Evolutionary conservation across 2,797 vertebrate genomes (phyloP), one percentile per base, ranked within the genome.

Genomic region (Hoplostethus mediterraneus): DNA sequence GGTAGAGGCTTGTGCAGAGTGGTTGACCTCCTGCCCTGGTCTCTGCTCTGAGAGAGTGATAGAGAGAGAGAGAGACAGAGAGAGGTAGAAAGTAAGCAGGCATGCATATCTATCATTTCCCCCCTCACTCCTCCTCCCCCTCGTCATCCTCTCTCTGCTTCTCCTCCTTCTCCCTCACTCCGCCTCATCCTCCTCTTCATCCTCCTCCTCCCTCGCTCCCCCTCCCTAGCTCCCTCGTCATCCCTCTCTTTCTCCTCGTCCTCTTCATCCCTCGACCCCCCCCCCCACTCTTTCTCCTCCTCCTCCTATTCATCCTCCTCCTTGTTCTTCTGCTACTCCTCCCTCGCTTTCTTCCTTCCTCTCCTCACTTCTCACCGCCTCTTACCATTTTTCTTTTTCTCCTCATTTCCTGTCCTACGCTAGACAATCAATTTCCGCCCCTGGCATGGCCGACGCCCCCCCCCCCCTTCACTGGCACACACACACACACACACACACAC

Each of bases 341-440:
- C 61, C 63, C 60, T 33, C 71, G 68, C 63, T 42, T 72, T 61
- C 81, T 71, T 45, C 75, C 66, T 63, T 72, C 33, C 70, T 75
- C 66, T 36, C 58, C 74, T 87, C 65, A 54, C 66, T 77, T 75
- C 73, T 80, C 16, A 40, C 42, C 73, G 88, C 83, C 89, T 89
- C 82, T 85, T 89, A 66, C 77, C 88, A 93, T 93, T 91, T 92
- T 89, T 92, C 87, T 92, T 92, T 90, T 81, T 83, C 89, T 91
- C 82, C 88, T 94, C 90, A 92, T 95, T 94, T 94, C 91, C 92
- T 93, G 83, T 87, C 67, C 79, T 87, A 85, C 52, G 69, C 80
- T 77, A 84, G 82, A 85, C 88, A 93, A 92, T 93, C 92, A 93
- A 92, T 94, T 93, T 92, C 87, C 89, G 91, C 92, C 89, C 84